These are phyloP conservation scores for Champsocephalus esox DNA, from an alignment of 2,797 vertebrate genomes.

Conservation along the genomic window DNA sequence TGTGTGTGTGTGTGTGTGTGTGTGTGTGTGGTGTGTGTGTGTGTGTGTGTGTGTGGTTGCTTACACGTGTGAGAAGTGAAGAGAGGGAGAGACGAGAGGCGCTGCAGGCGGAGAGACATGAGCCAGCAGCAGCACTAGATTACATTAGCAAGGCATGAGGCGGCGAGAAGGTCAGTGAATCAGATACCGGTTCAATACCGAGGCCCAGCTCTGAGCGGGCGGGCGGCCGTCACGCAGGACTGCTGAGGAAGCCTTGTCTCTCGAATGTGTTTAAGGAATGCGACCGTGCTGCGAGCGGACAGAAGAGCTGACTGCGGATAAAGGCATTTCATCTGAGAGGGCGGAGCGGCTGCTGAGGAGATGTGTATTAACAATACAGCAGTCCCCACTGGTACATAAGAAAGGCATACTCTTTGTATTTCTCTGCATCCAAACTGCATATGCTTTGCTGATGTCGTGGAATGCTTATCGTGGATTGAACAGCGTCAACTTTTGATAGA, in stretches of 20 bases:
- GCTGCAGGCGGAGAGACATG: conserved; percentile 63
- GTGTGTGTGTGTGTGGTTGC: conserved; percentile 25
- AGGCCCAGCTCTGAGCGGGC: conserved; percentile 60
- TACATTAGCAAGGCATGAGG: conserved; percentile 91
- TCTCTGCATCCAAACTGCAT: conserved; percentile 15
- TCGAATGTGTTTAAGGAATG: conserved; percentile 72
- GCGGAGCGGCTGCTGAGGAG: conserved; percentile 70
- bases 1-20: conserved; percentile 9
- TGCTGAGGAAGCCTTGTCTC: conserved; percentile 80
- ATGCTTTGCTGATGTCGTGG: conserved; percentile 61
- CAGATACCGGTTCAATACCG: conserved; percentile 81
- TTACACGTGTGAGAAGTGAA: conserved; percentile 39
- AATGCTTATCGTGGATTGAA: conserved; percentile 36
- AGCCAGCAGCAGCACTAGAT: conserved; percentile 83
- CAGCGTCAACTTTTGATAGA: conserved; percentile 53
- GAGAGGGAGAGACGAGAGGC: conserved; percentile 34
- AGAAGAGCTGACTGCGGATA: conserved; percentile 76
- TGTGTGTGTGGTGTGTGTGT: conserved; percentile 21
- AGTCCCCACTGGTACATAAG: neutral
- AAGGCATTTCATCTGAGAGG: conserved; percentile 60
- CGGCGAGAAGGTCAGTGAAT: conserved; percentile 85
- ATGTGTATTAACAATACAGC: conserved; percentile 58
- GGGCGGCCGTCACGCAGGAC: conserved; percentile 53
- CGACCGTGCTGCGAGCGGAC: conserved; percentile 66
- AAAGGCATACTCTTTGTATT: conserved; percentile 31